A percentile compares a stretch with the other conserved stretches of the same genome.
Conservation (phyloP, 2,113 vertebrate genomes). For the Nerophis ophidion region DNA sequence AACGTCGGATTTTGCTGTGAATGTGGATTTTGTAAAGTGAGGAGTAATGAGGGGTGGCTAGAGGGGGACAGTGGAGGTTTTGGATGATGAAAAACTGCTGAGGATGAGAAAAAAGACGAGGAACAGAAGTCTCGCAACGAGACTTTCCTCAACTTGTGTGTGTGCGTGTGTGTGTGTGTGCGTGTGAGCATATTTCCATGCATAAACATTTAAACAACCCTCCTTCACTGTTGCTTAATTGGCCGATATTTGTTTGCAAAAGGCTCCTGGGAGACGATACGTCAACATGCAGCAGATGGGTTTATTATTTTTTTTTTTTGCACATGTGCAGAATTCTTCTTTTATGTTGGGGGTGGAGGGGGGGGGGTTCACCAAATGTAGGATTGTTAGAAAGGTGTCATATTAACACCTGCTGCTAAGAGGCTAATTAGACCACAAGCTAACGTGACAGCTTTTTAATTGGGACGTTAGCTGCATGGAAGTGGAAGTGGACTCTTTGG, state of each 20-base stretch:
- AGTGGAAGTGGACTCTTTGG: no score
- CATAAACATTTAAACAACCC: not conserved
- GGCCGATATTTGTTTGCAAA: not conserved
- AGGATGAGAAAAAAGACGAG: not conserved
- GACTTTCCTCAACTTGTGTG: slow-evolving; percentile 1
- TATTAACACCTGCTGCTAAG: no score
- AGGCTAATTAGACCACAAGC: no score
- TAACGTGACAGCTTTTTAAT: no score
- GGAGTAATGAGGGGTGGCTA: not conserved
- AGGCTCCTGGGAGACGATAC: no score
- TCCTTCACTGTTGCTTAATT: not conserved
- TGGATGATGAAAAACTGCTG: not conserved
- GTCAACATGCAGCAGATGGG: no score
- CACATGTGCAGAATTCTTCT: no score
- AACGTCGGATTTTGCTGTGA: not conserved
- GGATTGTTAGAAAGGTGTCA: no score
- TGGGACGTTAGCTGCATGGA: no score
- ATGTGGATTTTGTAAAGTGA: slow-evolving; percentile 4
- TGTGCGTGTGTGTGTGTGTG: slow-evolving; percentile 16
- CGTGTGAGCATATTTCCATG: not conserved
- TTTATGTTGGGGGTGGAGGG: no score
- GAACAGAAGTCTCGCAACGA: not conserved
- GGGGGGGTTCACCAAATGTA: no score
- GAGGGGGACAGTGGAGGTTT: not conserved
- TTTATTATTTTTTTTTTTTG: no score